Base-by-base conservation (phyloP, 2,888 invertebrate species). In the Halictus ligatus region DNA sequence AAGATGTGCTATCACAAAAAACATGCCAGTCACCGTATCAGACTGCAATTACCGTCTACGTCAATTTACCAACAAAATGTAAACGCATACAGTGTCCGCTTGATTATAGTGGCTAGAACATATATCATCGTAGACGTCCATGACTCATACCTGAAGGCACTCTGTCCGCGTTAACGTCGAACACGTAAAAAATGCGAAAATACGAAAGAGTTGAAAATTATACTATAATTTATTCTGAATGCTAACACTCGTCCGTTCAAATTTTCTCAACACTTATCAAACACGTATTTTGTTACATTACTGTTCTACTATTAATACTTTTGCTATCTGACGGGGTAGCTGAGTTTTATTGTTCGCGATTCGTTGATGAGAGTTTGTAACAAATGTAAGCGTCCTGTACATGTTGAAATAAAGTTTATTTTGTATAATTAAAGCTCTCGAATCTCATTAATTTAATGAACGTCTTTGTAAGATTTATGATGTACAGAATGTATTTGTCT, bases 11-110 rank as follows among this genome's bases (percentile, higher is more conserved):
- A 73, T 79, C 75, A 85, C 75, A 75, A 84, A 84, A 79, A 84
- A 84, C 84, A 84, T 84, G 75, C 46, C 64, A 85, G 75, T 85
- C 85, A 84, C 54, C 64, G 71, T 79, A 84, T 85, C 79, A 67
- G 67, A 64, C 74, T 76, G 75, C 78, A 80, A 86, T 85, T 78
- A 86, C 69, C 60, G 54, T 78, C 74, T 75, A 85, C 76, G 83
- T 84, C 69, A 77, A 67, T 25, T n/a, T 2, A 74, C 25, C n/a
- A 58, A 58, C 64, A 80, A 77, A 86, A 50, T 75, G 48, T 58
- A 50, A 71, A 54, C 54, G 75, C 21, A 6, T 25, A 80, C 75
- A 48, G 25, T 54, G 78, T 40, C 6, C 10, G 69, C 71, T 75
- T 77, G 71, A 86, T 86, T 85, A 64, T 77, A 80, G 74, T 50